phyloP scores from a whole-genome alignment of 2,113 vertebrate genomes.

The Hymenochirus boettgeri region DNA sequence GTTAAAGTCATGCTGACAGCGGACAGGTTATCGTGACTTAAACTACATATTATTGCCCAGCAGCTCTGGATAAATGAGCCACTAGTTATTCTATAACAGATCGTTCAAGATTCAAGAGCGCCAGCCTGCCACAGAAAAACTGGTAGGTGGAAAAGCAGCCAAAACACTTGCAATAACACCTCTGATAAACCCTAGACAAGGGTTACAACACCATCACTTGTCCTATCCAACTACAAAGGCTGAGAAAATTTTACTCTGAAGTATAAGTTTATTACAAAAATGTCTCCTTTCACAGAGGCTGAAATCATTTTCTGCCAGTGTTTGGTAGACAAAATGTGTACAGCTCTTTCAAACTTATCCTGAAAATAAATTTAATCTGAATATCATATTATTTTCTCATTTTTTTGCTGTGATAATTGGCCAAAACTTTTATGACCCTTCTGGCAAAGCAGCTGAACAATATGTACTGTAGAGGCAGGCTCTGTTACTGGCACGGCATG shows the following conservation, averaged over 20 bases:
- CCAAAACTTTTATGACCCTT: constrained; percentile 38
- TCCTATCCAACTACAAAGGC: not conserved
- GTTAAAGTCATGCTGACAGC: too few relatives aligned
- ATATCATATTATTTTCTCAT: constrained; percentile 35
- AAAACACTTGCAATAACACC: not conserved
- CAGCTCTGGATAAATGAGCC: too few relatives aligned
- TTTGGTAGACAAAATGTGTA: constrained; percentile 21
- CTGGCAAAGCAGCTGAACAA: constrained; percentile 36
- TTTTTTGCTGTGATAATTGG: constrained; percentile 41
- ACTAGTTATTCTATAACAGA: too few relatives aligned
- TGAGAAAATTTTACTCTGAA: not conserved
- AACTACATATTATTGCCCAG: too few relatives aligned
- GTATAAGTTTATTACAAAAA: constrained; percentile 1
- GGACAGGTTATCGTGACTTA: too few relatives aligned
- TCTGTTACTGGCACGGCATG: constrained; percentile 35
- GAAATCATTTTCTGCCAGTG: constrained; percentile 9
- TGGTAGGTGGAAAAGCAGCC: constrained; percentile 1
- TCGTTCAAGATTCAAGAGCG: too few relatives aligned
- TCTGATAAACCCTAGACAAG: constrained; percentile 8
- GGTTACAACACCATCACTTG: constrained; percentile 22
- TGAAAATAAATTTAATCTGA: constrained; percentile 36
- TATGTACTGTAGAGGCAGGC: constrained; percentile 37
- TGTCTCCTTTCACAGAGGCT: constrained; percentile 10
- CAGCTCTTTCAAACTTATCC: constrained; percentile 1
- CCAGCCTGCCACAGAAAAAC: too few relatives aligned